Conservation (phyloP, 2,797 vertebrate genomes). For the Rhyacichthys aspro region DNA sequence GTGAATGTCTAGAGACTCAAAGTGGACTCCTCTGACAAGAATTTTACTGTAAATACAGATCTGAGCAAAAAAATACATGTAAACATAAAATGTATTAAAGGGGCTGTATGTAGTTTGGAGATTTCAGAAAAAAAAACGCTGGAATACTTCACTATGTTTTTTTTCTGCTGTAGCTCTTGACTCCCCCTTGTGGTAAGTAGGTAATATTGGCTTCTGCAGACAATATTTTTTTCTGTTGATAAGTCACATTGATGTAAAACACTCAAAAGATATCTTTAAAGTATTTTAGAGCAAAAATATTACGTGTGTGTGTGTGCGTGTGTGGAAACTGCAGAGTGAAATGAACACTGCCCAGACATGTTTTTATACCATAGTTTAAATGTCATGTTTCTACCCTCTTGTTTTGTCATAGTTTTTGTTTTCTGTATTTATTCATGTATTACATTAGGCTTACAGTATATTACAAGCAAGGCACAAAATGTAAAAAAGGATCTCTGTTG, state of each 20-base stretch:
- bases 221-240: no score
- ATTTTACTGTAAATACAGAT: conserved; percentile 5
- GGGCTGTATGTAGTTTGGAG: conserved; percentile 1
- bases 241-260: neutral
- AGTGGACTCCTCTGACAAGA: conserved; percentile 31
- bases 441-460: conserved; percentile 35
- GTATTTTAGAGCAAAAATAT: neutral
- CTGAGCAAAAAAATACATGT: neutral
- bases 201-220: no score
- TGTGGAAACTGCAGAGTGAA: conserved; percentile 13
- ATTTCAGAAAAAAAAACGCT: no score
- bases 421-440: conserved; percentile 62
- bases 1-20: conserved; percentile 33
- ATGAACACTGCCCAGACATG: conserved; percentile 12
- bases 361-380: conserved; percentile 32
- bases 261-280: conserved; percentile 32
- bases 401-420: conserved; percentile 38
- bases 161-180: no score
- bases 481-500: conserved; percentile 42
- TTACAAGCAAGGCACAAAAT: conserved; percentile 31
- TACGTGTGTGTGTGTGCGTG: conserved; percentile 1
- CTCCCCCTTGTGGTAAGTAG: no score
- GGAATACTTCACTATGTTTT: no score
- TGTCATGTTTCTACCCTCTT: conserved; percentile 5
- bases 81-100: neutral